Percentiles rank a stretch among this genome's conserved stretches.
These are phyloP conservation scores for Alethe castanea DNA, from an alignment of 2,113 vertebrate species.

Conservation along the genomic window DNA sequence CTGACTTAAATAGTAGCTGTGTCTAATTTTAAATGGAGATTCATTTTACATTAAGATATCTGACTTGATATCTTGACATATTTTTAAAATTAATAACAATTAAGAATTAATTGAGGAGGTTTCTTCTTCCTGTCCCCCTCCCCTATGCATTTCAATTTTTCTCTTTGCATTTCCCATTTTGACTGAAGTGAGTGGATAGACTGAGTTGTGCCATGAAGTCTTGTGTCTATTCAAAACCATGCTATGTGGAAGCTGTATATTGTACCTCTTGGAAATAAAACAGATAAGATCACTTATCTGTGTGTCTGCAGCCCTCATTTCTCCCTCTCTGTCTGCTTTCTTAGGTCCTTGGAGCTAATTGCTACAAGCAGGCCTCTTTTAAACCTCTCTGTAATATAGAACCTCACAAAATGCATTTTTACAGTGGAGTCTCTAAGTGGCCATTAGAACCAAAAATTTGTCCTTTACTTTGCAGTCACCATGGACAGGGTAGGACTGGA, in stretches of 20 bases:
- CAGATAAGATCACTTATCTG: background rate
- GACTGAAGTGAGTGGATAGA: background rate
- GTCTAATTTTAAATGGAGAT: background rate
- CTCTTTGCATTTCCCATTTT: background rate
- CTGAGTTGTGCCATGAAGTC: background rate
- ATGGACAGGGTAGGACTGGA: background rate
- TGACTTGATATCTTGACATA: background rate
- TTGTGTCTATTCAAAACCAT: background rate
- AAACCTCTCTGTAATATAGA: background rate
- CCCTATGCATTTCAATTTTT: background rate
- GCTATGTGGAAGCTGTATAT: background rate
- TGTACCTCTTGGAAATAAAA: slow-evolving; percentile 14
- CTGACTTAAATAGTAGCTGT: background rate
- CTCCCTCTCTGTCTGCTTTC: background rate
- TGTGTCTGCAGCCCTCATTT: background rate
- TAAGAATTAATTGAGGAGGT: background rate
- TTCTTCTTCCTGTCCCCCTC: background rate
- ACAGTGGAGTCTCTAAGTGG: background rate
- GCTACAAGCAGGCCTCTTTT: background rate
- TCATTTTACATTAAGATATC: background rate
- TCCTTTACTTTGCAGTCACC: background rate
- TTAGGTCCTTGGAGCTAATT: background rate
- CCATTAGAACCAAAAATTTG: background rate
- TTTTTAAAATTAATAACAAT: background rate
- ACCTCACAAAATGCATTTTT: background rate